Percentiles rank a stretch among this genome's conserved stretches.
Evolutionary conservation across 2,113 vertebrate species (phyloP).

Genomic region (Hemicordylus capensis): DNA sequence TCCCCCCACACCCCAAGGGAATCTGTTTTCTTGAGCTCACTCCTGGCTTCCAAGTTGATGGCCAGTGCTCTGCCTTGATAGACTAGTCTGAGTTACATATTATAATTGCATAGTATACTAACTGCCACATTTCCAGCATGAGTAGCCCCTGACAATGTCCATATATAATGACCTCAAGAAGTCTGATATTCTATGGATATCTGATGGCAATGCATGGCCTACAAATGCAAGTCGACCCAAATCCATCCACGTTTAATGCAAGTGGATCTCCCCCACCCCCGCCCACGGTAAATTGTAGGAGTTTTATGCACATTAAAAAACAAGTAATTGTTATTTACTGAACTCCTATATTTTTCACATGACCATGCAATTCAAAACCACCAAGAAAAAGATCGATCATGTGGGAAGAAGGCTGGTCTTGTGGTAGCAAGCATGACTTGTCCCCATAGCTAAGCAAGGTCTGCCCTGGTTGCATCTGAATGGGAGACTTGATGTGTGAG

Average conservation of each 20-base stretch:
- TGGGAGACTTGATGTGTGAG: too few relatives aligned
- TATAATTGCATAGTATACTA: not conserved
- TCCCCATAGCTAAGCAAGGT: too few relatives aligned
- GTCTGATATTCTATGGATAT: not conserved
- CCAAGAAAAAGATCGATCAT: not conserved
- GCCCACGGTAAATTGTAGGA: not conserved
- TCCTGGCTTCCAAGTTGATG: not conserved
- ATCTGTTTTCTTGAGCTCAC: not conserved
- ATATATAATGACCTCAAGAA: not conserved
- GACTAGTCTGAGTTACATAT: not conserved
- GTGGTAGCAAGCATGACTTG: too few relatives aligned
- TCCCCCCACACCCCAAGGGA: not conserved
- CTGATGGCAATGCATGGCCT: not conserved
- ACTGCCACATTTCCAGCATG: not conserved
- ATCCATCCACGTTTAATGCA: not conserved
- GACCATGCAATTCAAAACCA: not conserved
- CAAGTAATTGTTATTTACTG: not conserved
- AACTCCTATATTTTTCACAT: not conserved
- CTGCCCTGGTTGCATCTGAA: too few relatives aligned
- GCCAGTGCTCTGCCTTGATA: not conserved
- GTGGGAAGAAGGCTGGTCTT: too few relatives aligned
- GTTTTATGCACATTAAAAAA: not conserved
- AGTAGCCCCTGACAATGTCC: not conserved
- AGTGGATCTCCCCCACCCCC: too few relatives aligned
- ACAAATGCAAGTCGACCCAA: not conserved